Percentiles rank a stretch among this genome's conserved stretches.
Evolutionary conservation across 2,888 invertebrate species (phyloP).

Genomic region (Lochmaea capreae): DNA sequence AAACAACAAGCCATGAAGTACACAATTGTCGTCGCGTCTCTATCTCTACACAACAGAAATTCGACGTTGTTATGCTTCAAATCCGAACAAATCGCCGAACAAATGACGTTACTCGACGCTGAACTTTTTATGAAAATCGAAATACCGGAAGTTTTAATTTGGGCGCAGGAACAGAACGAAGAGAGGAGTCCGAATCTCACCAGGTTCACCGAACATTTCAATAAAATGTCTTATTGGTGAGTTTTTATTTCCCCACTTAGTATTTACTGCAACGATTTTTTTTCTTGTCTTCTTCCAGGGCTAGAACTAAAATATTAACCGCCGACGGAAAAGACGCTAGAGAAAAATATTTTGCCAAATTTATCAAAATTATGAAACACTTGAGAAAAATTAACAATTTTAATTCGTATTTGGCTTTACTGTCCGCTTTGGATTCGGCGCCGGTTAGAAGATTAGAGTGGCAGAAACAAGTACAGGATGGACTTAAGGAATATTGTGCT

Average conservation of each 20-base stretch:
- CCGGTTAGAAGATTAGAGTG: constrained; percentile 93
- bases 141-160: constrained; percentile 95
- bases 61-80: constrained; percentile 90
- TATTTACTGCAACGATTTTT: background rate
- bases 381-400: constrained; percentile 97
- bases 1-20: constrained; percentile 55
- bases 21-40: constrained; percentile 51
- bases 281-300: constrained; percentile 67
- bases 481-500: constrained; percentile 92
- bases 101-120: constrained; percentile 97
- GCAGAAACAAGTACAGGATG: constrained; percentile 92
- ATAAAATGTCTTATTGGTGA: constrained; percentile 98
- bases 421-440: constrained; percentile 97
- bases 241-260: constrained; percentile 39
- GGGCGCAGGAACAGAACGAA: constrained; percentile 98
- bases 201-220: constrained; percentile 98
- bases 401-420: constrained; percentile 95
- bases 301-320: constrained; percentile 91
- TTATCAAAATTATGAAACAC: constrained; percentile 98
- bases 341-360: constrained; percentile 93
- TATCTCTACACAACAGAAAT: constrained; percentile 62
- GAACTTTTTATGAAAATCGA: constrained; percentile 96
- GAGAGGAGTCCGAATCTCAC: constrained; percentile 97
- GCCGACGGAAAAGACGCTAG: constrained; percentile 92
- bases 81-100: constrained; percentile 94